phyloP scores from a whole-genome alignment of 2,797 vertebrate genomes.

The Muraenolepis orangiensis region DNA sequence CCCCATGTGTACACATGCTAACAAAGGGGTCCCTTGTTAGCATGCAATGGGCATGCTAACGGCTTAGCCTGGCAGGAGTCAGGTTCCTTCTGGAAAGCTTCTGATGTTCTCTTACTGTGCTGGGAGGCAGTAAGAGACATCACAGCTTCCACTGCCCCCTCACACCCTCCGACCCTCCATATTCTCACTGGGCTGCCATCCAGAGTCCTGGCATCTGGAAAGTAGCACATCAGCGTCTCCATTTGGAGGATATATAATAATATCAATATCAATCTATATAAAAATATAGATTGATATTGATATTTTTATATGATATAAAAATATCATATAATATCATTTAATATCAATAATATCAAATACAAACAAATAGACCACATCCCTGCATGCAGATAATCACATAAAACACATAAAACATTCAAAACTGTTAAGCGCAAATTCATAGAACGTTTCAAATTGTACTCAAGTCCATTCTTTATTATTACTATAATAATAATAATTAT shows the following conservation, averaged over 20 bases:
- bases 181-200: neutral
- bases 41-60: neutral
- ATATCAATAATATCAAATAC: neutral
- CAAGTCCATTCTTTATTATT: neutral
- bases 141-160: neutral
- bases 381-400: neutral
- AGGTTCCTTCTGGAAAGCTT: constrained; percentile 56
- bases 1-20: constrained; percentile 14
- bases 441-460: neutral
- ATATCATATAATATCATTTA: too few species aligned
- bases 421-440: neutral
- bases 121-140: neutral
- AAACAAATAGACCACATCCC: neutral
- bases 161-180: neutral
- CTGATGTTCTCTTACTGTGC: constrained; percentile 51
- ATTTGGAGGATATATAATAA: neutral
- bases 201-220: constrained; percentile 1
- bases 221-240: neutral
- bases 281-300: too few species aligned
- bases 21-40: constrained; percentile 1
- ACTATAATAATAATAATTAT: neutral
- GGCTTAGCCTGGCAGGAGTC: constrained; percentile 38
- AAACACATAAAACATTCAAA: neutral
- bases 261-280: too few species aligned
- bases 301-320: too few species aligned